These are phyloP conservation scores for Ciconia stormi DNA, from an alignment of 2,113 vertebrate genomes.

Conservation along the genomic window DNA sequence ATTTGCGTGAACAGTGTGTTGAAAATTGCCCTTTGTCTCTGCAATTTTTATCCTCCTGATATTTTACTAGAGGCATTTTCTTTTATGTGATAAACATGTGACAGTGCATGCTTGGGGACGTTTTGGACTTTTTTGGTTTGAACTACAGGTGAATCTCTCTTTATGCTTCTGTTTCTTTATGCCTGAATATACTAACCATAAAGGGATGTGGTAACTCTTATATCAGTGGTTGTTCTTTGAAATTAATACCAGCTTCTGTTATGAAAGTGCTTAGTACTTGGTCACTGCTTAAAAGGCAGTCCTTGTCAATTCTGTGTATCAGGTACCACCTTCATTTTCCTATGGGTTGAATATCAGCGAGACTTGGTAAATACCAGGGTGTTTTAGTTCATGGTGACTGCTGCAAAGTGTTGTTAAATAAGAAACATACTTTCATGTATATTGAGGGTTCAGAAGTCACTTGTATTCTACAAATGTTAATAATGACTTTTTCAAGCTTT, in stretches of 20 bases:
- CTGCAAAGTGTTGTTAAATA: neutral
- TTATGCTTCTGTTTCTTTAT: neutral
- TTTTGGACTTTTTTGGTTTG: neutral
- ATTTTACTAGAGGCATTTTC: neutral
- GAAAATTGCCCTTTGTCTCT: neutral
- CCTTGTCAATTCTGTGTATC: neutral
- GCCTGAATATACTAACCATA: neutral
- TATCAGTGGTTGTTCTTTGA: neutral
- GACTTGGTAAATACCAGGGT: neutral
- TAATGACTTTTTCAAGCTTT: neutral
- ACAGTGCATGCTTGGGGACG: fast-evolving
- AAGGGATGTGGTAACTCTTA: neutral
- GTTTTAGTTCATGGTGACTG: neutral
- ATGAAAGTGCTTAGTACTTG: neutral
- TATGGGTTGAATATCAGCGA: neutral
- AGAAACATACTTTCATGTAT: fast-evolving
- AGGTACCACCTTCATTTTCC: neutral
- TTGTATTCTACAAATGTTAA: neutral
- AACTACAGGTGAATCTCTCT: neutral
- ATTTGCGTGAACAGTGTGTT: neutral
- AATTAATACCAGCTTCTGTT: neutral
- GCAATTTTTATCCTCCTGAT: neutral
- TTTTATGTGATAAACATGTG: fast-evolving
- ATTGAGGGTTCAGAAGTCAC: neutral
- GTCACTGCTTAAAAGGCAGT: neutral